Conservation (phyloP, 2,113 vertebrate species). For the Pollimyrus isidori region DNA sequence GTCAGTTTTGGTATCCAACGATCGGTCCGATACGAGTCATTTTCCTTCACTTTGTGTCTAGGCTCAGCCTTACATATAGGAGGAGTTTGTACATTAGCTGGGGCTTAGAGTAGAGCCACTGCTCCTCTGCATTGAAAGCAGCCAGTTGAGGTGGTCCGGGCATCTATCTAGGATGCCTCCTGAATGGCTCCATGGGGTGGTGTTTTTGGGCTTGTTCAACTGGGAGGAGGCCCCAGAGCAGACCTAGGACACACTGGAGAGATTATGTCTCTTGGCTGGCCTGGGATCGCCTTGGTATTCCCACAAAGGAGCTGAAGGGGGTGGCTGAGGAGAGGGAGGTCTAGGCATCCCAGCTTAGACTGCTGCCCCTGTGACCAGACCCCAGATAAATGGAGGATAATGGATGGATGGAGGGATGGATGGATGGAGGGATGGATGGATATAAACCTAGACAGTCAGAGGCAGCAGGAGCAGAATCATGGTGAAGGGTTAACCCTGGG, state of each 20-base stretch:
- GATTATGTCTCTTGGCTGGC: neutral
- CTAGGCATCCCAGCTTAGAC: neutral
- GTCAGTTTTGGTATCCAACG: neutral
- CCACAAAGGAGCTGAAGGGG: neutral
- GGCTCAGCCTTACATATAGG: neutral
- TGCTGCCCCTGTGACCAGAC: neutral
- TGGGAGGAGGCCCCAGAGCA: neutral
- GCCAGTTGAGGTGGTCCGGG: neutral
- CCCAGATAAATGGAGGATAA: neutral
- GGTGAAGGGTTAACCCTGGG: neutral
- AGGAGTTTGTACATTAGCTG: neutral
- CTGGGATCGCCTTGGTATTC: neutral
- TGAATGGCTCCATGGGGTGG: too few species aligned
- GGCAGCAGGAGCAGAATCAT: neutral
- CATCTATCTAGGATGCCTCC: neutral
- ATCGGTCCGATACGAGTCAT: neutral
- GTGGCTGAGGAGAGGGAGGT: neutral
- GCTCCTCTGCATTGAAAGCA: neutral
- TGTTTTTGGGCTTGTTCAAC: neutral
- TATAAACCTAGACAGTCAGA: neutral
- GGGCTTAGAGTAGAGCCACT: neutral
- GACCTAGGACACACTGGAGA: neutral
- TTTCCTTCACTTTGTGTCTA: neutral
- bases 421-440: neutral
- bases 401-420: too few species aligned